Evolutionary conservation across 2,888 invertebrate genomes (phyloP), one percentile per base, ranked within the genome.

Genomic region (Microchrysa polita): DNA sequence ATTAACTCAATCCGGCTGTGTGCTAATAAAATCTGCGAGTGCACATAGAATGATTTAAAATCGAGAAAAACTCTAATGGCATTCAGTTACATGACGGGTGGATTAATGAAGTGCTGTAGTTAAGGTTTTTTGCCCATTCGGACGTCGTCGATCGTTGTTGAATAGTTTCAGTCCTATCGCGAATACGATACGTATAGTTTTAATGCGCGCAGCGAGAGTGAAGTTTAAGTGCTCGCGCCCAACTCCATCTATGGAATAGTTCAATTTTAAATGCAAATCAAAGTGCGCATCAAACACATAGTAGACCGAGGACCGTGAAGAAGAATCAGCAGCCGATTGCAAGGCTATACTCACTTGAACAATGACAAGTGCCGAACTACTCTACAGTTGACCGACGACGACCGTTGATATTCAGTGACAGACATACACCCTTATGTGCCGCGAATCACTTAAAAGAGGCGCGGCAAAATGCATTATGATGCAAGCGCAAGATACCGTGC

Each of bases 31-130:
- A 55, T 69, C 34, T n/a, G 18, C 34, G 55, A 57, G 67, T 5
- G 4, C 27, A n/a, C n/a, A n/a, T n/a, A 34, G 27, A 7, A 65
- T 40, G 57, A 55, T 69, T 69, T 42, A 69, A 69, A 69, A 55
- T 69, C 69, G 55, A 69, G 69, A 69, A 69, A 69, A 69, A 69
- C 69, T 55, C 69, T 69, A 69, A 69, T 69, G 69, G 69, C 69
- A 69, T 69, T 55, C 75, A 61, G 67, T 61, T 67, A 75, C 75
- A 75, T 73, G 73, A 69, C 75, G 75, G 73, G 73, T 75, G 75
- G 75, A 75, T 75, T 75, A 75, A 75, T 75, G 75, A 75, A 65
- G 75, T 75, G 75, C 61, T 75, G 75, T 75, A 67, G 75, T 53
- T 57, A 42, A n/a, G n/a, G 57, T 63, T 75, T 75, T 75, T 75